A percentile compares a stretch with the other conserved stretches of the same genome.
Conservation (phyloP, 2,888 invertebrate genomes). For the Chloromyia formosa region DNA sequence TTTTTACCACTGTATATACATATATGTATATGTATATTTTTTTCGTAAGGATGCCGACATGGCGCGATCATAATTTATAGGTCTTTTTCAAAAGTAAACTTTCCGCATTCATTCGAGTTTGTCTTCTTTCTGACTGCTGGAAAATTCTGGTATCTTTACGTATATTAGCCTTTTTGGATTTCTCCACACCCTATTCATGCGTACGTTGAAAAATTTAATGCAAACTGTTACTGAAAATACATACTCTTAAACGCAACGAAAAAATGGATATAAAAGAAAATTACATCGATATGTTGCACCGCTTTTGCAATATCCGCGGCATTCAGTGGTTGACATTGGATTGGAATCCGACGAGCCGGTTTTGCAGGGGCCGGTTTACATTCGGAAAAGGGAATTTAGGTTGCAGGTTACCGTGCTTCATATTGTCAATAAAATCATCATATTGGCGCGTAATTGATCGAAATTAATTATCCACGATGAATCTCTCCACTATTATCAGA, state of each 20-base stretch:
- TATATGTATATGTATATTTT: too few relatives aligned
- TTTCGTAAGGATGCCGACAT: too few relatives aligned
- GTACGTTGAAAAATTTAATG: background rate
- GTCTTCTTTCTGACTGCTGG: too few relatives aligned
- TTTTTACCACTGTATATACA: too few relatives aligned
- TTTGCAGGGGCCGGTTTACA: slow-evolving; percentile 40
- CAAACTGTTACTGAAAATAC: too few relatives aligned
- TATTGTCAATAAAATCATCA: background rate
- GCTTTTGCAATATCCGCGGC: slow-evolving; percentile 13
- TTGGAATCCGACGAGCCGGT: slow-evolving; percentile 42
- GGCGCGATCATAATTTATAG: too few relatives aligned
- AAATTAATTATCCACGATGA: background rate
- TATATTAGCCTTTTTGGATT: too few relatives aligned
- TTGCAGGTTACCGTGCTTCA: slow-evolving; percentile 39
- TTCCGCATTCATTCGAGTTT: too few relatives aligned
- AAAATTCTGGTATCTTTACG: too few relatives aligned
- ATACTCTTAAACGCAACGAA: background rate
- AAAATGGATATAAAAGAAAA: background rate
- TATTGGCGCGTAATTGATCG: slow-evolving; percentile 12
- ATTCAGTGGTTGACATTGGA: background rate
- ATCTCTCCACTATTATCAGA: background rate
- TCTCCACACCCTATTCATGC: too few relatives aligned
- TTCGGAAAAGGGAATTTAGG: slow-evolving; percentile 47
- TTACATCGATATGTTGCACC: slow-evolving; percentile 36
- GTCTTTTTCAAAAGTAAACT: too few relatives aligned